These are phyloP conservation scores for Hippocampus abdominalis DNA, from an alignment of 2,113 vertebrate species.

Conservation along the genomic window DNA sequence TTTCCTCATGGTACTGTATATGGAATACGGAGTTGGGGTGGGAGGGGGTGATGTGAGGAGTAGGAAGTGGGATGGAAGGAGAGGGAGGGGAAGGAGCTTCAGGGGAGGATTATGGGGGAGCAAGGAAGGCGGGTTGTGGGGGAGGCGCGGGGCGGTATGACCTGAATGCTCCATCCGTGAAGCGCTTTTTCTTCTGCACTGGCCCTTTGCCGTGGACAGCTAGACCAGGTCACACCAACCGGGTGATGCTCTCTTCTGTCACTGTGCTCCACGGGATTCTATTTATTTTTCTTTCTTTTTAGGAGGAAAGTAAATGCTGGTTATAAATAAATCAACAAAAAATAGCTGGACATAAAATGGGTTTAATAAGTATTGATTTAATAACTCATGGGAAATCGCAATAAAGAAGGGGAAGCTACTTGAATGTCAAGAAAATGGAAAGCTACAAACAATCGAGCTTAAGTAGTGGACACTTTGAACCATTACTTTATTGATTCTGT, in stretches of 20 bases:
- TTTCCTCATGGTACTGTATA: slow-evolving; percentile 55
- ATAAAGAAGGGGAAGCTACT: too few relatives aligned
- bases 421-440: too few relatives aligned
- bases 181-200: slow-evolving; percentile 54
- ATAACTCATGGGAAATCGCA: too few relatives aligned
- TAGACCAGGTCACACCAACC: slow-evolving; percentile 49
- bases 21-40: slow-evolving; percentile 48
- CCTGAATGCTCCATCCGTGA: slow-evolving; percentile 71
- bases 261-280: not conserved
- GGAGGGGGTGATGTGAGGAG: slow-evolving; percentile 43
- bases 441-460: too few relatives aligned
- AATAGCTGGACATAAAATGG: not conserved
- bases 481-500: too few relatives aligned
- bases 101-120: slow-evolving; percentile 72
- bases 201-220: slow-evolving; percentile 46
- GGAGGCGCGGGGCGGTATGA: slow-evolving; percentile 68
- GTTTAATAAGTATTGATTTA: too few relatives aligned
- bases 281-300: not conserved
- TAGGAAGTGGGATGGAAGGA: slow-evolving; percentile 20
- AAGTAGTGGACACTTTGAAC: too few relatives aligned
- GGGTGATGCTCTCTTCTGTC: not conserved
- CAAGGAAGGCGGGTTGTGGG: slow-evolving; percentile 40
- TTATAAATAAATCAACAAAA: not conserved
- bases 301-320: too few relatives aligned
- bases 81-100: slow-evolving; percentile 38